These are phyloP conservation scores for Australoheros scitulus DNA, from an alignment of 2,113 vertebrate species.

Conservation along the genomic window DNA sequence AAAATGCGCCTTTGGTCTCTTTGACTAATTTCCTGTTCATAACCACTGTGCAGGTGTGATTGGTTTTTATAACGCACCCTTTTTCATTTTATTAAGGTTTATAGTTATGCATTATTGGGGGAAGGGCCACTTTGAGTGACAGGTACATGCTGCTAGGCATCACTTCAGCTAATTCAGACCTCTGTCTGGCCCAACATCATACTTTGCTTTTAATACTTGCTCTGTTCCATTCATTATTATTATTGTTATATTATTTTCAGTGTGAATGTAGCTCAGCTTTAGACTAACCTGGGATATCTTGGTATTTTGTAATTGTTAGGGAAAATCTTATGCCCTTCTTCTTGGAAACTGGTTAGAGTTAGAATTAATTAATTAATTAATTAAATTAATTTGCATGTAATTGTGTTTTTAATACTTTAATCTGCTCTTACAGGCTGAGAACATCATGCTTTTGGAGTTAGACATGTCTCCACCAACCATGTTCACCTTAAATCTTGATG, in stretches of 20 bases:
- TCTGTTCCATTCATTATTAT: too few species aligned
- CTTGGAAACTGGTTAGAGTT: neutral
- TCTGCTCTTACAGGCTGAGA: constrained; percentile 86
- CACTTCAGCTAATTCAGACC: neutral
- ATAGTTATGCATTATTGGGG: too few species aligned
- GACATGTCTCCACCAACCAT: constrained; percentile 87
- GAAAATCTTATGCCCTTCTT: neutral
- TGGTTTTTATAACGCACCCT: too few species aligned
- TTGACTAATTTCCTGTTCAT: too few species aligned
- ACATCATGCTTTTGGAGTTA: constrained; percentile 93
- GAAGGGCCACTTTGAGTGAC: too few species aligned
- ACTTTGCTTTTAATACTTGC: too few species aligned
- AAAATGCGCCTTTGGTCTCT: too few species aligned
- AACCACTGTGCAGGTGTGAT: too few species aligned
- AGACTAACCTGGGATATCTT: neutral
- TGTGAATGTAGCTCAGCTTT: neutral
- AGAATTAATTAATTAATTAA: too few species aligned
- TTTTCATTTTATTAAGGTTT: too few species aligned
- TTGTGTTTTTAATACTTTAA: neutral
- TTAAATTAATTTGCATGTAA: neutral
- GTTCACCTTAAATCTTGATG: constrained; percentile 82
- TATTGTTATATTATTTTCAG: neutral
- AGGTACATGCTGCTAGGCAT: neutral
- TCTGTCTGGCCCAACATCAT: neutral
- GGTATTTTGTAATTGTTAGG: neutral